phyloP scores from a whole-genome alignment of 2,888 invertebrate species.

The Stenichneumon culpator region DNA sequence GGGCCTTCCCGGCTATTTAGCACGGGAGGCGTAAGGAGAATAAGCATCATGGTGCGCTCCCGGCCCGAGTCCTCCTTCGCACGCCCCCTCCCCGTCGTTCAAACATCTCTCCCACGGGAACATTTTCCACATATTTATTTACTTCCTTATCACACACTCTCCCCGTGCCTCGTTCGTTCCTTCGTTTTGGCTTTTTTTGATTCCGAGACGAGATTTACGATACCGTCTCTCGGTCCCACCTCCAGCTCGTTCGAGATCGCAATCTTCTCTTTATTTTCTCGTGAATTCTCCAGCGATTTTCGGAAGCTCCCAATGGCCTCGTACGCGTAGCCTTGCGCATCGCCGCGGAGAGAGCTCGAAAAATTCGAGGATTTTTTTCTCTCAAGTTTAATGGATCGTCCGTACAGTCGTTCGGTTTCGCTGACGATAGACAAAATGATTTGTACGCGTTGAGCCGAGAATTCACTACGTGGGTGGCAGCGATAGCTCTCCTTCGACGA shows the following conservation, averaged over 20 bases:
- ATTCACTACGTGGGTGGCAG: slow-evolving; percentile 82
- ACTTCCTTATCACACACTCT: slow-evolving; percentile 76
- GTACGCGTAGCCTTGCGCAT: background rate
- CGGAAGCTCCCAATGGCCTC: slow-evolving; percentile 16
- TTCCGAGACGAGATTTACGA: slow-evolving; percentile 65
- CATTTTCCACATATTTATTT: slow-evolving; percentile 83
- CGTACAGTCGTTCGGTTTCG: background rate
- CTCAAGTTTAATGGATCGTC: background rate
- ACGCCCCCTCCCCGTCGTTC: slow-evolving; percentile 7
- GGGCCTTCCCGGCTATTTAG: slow-evolving; percentile 65
- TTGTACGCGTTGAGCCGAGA: slow-evolving; percentile 42
- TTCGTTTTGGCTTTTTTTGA: slow-evolving; percentile 29
- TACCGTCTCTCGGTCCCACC: slow-evolving; percentile 33
- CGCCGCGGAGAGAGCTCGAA: background rate
- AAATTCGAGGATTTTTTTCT: background rate
- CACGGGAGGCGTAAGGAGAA: slow-evolving; percentile 44
- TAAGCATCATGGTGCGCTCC: slow-evolving; percentile 39
- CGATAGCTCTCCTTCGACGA: slow-evolving; percentile 76
- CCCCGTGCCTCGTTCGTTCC: slow-evolving; percentile 54
- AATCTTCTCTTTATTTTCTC: slow-evolving; percentile 62
- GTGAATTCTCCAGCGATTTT: slow-evolving; percentile 27
- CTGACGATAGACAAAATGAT: slow-evolving; percentile 45
- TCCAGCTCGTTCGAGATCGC: slow-evolving; percentile 49
- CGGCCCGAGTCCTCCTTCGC: slow-evolving; percentile 23
- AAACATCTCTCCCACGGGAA: slow-evolving; percentile 76